Evolutionary conservation across 1,140 invertebrate genomes (phyloP).

Genomic region (Drosophila hydei): DNA sequence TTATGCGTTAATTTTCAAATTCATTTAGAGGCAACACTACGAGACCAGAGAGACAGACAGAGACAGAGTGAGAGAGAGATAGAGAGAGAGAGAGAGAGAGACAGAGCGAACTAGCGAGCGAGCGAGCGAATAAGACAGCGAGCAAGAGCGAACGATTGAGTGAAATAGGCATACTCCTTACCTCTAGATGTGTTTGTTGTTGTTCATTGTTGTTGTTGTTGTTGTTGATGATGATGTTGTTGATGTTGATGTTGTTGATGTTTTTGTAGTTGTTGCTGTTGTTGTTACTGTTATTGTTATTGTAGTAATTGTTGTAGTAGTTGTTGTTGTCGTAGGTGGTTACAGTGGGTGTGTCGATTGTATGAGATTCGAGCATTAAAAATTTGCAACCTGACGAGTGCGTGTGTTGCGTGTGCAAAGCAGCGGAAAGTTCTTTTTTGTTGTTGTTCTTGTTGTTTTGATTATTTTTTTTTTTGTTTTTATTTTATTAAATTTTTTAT

Average conservation of each 20-base stretch:
- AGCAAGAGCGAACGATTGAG: conserved; percentile 49
- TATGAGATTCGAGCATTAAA: conserved; percentile 45
- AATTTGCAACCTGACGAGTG: conserved; percentile 55
- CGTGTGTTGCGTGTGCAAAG: conserved; percentile 66
- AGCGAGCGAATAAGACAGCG: conserved; percentile 6
- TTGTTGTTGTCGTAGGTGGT: conserved; percentile 42
- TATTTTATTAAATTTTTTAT: conserved; percentile 9
- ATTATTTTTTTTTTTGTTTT: conserved; percentile 18
- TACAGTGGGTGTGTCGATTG: conserved; percentile 44
- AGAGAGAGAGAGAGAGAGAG: conserved; percentile 12
- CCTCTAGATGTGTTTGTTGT: conserved; percentile 66
- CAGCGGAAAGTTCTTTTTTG: conserved; percentile 35
- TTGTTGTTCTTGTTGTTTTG: conserved; percentile 9
- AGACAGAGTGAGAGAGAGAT: conserved; percentile 15
- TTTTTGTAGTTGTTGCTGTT: conserved; percentile 27
- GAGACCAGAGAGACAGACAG: conserved; percentile 22
- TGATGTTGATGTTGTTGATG: conserved; percentile 35
- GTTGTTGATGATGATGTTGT: conserved; percentile 16
- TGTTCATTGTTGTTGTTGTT: conserved; percentile 36
- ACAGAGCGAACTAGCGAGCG: conserved; percentile 1
- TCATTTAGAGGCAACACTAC: conserved; percentile 28
- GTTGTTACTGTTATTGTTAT: conserved; percentile 35
- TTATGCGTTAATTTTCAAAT: conserved; percentile 21
- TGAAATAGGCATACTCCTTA: conserved; percentile 72
- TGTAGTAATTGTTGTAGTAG: conserved; percentile 43